Conservation (phyloP, 2,113 vertebrate genomes). For the Leptocoma aspasia region DNA sequence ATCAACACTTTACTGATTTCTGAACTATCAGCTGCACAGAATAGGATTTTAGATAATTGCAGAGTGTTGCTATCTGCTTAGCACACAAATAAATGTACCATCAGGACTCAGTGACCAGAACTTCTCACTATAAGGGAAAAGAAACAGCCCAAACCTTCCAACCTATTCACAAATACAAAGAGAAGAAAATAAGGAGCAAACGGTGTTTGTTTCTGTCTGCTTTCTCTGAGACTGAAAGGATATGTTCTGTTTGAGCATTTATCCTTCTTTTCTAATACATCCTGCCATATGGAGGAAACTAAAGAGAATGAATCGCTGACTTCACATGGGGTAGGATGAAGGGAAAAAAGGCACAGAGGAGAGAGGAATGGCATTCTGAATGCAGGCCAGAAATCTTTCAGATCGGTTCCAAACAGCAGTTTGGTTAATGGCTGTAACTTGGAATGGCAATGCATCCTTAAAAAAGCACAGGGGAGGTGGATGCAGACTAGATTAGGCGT, state of each 20-base stretch:
- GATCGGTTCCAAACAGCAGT: not conserved
- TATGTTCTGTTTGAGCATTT: not conserved
- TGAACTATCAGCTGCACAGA: not conserved
- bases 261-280: not conserved
- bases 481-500: not conserved
- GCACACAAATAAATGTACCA: accelerated
- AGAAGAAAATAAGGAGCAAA: not conserved
- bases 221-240: not conserved
- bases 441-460: not conserved
- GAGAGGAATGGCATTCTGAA: not conserved
- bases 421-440: not conserved
- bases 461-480: not conserved
- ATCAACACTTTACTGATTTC: not conserved
- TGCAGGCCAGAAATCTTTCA: not conserved
- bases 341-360: not conserved
- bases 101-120: not conserved
- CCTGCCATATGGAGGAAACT: not conserved
- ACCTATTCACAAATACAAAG: not conserved
- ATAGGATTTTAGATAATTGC: not conserved
- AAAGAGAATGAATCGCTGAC: not conserved
- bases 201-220: not conserved
- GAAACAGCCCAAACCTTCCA: not conserved
- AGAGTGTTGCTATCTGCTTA: not conserved
- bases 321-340: not conserved
- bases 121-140: not conserved